A percentile compares a stretch with the other conserved stretches of the same genome.
Evolutionary conservation across 2,797 vertebrate species (phyloP).

Genomic region (Pseudochirops corinnae): DNA sequence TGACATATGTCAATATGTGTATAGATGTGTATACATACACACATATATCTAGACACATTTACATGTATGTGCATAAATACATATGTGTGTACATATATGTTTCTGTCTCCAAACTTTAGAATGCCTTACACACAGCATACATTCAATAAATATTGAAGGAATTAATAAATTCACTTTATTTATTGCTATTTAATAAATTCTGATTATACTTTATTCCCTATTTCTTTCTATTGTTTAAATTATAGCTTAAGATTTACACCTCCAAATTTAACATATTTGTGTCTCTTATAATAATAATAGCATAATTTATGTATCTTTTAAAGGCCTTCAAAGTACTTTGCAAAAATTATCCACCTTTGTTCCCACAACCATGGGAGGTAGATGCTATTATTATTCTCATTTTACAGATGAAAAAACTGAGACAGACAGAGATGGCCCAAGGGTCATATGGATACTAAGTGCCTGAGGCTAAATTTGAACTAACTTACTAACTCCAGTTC

Average conservation of each 20-base stretch:
- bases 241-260: neutral
- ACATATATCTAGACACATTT: neutral
- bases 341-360: constrained; percentile 21
- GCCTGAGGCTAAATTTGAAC: neutral
- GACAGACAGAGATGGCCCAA: neutral
- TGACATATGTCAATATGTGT: no score
- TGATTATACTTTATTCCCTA: neutral
- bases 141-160: neutral
- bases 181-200: neutral
- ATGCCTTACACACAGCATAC: neutral
- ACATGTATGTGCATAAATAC: neutral
- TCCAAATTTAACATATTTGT: neutral
- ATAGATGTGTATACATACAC: no score
- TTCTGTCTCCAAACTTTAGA: neutral
- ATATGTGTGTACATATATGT: neutral
- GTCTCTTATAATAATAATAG: constrained; percentile 44
- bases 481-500: neutral
- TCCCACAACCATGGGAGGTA: constrained; percentile 31
- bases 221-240: neutral
- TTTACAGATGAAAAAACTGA: constrained; percentile 47
- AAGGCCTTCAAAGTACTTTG: constrained; percentile 10
- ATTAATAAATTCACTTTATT: neutral
- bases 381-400: neutral
- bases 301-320: constrained; percentile 20
- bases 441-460: neutral